Evolutionary conservation across 2,113 vertebrate genomes (phyloP), one percentile per base, ranked within the genome.

Genomic region (Cranoglanis bouderius): DNA sequence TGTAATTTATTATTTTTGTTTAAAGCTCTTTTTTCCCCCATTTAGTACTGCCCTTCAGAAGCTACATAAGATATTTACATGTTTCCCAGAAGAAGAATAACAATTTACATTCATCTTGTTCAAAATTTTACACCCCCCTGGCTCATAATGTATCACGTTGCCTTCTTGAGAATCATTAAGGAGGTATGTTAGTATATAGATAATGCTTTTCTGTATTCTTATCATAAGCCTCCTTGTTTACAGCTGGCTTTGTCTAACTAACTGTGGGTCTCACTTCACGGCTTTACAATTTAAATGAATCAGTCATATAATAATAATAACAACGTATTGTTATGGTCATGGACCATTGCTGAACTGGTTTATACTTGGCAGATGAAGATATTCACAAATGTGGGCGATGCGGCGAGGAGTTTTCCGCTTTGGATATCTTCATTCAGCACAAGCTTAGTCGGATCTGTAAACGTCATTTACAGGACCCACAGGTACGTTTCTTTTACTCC

Each of bases 371-470:
- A 95, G 98, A 98, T 91, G 97, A 98, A 26, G 98, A 99, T 3
- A 95, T 99, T 90, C 98, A 99, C 81, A 96, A 94, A 89, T 99
- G 98, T 0, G 98, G 98, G 8, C 97, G 98, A 82, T 99, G 98
- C 94, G 97, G 97, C 90, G 65, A 94, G 0, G 98, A 99, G 95
- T 99, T 99, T 92, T 97, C 96, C 21, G 94, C 97, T n/a, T 89
- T 99, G 95, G 96, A 99, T 86, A 96, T 97, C 72, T 99, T 99
- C 29, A 98, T 99, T 74, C 98, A 99, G 61, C 98, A 99, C 94
- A 99, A 99, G 86, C 88, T 99, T 26, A 98, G 97, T 13, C 97
- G 98, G 67, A 91, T 81, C 90, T 99, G 98, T 92, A 97, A 94
- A 91, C 96, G 96, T 6, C 84, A 43, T 38, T 91, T 92, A 6